Base-by-base conservation (phyloP, 2,113 vertebrate genomes). In the Lipotes vexillifer region DNA sequence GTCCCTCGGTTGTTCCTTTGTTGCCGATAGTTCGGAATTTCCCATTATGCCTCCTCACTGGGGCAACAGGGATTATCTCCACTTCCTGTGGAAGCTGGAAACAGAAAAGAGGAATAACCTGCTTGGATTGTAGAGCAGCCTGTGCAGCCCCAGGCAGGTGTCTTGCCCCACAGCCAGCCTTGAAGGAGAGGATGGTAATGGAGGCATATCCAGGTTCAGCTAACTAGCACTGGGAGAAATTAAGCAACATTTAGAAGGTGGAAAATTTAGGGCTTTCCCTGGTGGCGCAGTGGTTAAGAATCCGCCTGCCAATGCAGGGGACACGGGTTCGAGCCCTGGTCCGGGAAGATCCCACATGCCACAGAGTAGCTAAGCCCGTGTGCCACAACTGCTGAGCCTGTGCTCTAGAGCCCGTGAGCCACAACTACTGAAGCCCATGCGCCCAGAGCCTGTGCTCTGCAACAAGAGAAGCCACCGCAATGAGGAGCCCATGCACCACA, bases 1-100 rank as follows among this genome's bases (percentile, higher is more conserved):
- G 14, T 97, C n/a, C 93, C 44, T 15, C 44, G 29, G 12, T n/a
- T 38, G 44, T 49, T 74, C 46, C 65, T 89, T 81, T 61, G 33
- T 41, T 36, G 33, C 46, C 23, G 3, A 0, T 68, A 27, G 49
- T 81, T 88, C 1, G 13, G 44, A 36, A 21, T 49, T 38, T 59
- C n/a, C 86, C 25, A 0, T 77, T 25, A 3, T 2, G 2, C 77
- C 41, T n/a, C 90, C 69, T 63, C 36, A 33, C 71, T 61, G 80
- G 44, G 95, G 55, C 29, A 52, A 12, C 63, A 55, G 18, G 41
- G 44, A 15, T 33, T 20, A 3, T 31, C 41, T 86, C 49, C 7
- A 1, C 61, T 57, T 92, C 3, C 41, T 25, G 10, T 11, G 17
- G 71, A 78, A 75, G 55, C 84, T 9, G 55, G 74, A 63, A 29